Base-by-base conservation (phyloP, 2,888 invertebrate genomes). In the Trachelus tabidus region DNA sequence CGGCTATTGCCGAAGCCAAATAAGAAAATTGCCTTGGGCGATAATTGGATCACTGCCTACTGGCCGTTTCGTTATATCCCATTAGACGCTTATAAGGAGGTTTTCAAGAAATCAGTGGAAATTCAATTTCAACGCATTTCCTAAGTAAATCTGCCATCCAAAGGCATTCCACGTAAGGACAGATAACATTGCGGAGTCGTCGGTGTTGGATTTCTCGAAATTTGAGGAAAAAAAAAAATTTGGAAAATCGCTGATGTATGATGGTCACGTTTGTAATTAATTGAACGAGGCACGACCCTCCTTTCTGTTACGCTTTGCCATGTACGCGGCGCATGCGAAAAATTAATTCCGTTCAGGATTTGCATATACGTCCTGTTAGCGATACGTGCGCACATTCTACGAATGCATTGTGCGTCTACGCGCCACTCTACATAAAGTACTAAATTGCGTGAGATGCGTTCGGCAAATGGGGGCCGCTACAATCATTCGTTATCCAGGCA, bases 251-350 rank as follows among this genome's bases (percentile, higher is more conserved):
- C 82, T 81, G 76, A 80, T 83, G 86, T 85, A 86, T 86, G 86
- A 84, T 81, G 81, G 78, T 85, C 85, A 86, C 84, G 86, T 82
- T 81, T 79, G 83, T 86, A 85, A 86, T 86, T 85, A 86, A 86
- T 86, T 85, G 84, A 80, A 82, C 83, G 84, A 84, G 56, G 56
- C 56, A 56, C 56, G 9, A 56, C 83, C 82, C 82, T 82, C 81
- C 83, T 84, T 81, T 83, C 79, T 76, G 31, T 78, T 81, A 79
- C 82, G 81, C 82, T 82, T 83, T 80, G 82, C 80, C 69, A 76
- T 69, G 79, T 84, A 84, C 80, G 77, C 78, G 79, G 73, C 77
- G 79, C 81, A 84, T 81, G 81, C 83, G 82, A 85, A 85, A 85
- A 85, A 85, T 85, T 81, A 79, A 83, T 84, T 82, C 79, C 81